Evolutionary conservation across 2,797 vertebrate species (phyloP), one percentile per base, ranked within the genome.

Genomic region (Sebastes vulpes): DNA sequence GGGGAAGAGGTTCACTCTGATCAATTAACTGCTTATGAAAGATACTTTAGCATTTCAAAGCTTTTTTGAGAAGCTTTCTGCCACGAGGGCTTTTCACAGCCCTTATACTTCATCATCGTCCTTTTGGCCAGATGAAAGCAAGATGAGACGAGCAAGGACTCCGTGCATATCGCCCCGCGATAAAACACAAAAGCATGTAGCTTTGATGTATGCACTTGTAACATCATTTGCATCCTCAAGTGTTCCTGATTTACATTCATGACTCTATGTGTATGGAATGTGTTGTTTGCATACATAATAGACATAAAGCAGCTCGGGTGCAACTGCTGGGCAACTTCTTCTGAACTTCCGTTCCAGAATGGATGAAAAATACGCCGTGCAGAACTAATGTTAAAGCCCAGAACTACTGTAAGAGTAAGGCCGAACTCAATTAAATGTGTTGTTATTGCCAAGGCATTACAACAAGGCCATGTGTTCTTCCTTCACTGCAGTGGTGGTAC

Each of bases 21-120:
- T 71, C 71, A 75, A 80, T 92, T 83, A 93, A 85, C 81, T 81
- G 81, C 76, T 91, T 78, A 53, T 75, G 72, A 89, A 84, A 67
- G 68, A 82, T 52, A 75, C 71, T 89, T 94, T 65, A 81, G 70
- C 76, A 85, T 92, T 91, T 90, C 85, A 92, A 88, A 92, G 79
- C 67, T 69, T 81, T 88, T 88, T 58, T 9, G 56, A 59, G 53
- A 65, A 79, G 23, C 57, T 32, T 81, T 79, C 23, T n/a, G 42
- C 77, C 67, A 72, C 9, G 2, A 86, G 71, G 10, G 74, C 14
- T 88, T 85, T 90, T 83, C 42, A 70, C 25, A 23, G 31, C 25
- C 20, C 64, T 60, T 20, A 73, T 35, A 74, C 77, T 64, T 86
- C 65, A 78, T 75, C 60, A 23, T 46, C 4, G 31, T 42, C 31